Evolutionary conservation across 53 echinoderm and acorn worm species (phyloP).

Genomic region (Echinarachnius parma): DNA sequence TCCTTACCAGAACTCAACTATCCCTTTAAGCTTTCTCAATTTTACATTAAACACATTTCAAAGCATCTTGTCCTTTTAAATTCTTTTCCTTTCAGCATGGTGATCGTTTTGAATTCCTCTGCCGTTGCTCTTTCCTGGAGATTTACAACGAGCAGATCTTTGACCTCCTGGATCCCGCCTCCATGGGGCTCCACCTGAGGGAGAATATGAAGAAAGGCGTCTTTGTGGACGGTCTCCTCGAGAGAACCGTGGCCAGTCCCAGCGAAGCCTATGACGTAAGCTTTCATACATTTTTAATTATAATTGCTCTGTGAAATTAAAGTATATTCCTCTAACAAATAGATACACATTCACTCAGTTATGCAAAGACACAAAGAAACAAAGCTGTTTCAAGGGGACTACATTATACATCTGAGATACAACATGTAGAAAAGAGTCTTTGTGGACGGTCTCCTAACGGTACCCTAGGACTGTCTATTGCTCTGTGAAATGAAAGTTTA

Average conservation of each 20-base stretch:
- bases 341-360: too few relatives aligned
- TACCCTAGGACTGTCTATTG: too few relatives aligned
- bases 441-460: too few relatives aligned
- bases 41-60: not conserved
- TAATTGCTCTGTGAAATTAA: too few relatives aligned
- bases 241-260: constrained; percentile 68
- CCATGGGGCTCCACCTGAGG: constrained; percentile 77
- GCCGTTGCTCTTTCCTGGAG: constrained; percentile 90
- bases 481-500: too few relatives aligned
- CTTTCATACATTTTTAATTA: too few relatives aligned
- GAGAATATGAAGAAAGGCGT: constrained; percentile 96
- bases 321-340: too few relatives aligned
- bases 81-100: constrained; percentile 71
- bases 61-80: not conserved
- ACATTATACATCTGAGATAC: too few relatives aligned
- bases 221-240: constrained; percentile 88
- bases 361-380: too few relatives aligned
- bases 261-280: constrained; percentile 83
- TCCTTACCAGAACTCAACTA: too few relatives aligned
- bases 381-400: too few relatives aligned
- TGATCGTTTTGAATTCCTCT: constrained; percentile 83
- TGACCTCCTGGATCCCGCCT: constrained; percentile 91
- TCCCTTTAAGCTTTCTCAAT: not conserved
- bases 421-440: too few relatives aligned
- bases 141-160: constrained; percentile 94